These are phyloP conservation scores for Eristalis pertinax DNA, from an alignment of 2,888 invertebrate species.

Conservation along the genomic window DNA sequence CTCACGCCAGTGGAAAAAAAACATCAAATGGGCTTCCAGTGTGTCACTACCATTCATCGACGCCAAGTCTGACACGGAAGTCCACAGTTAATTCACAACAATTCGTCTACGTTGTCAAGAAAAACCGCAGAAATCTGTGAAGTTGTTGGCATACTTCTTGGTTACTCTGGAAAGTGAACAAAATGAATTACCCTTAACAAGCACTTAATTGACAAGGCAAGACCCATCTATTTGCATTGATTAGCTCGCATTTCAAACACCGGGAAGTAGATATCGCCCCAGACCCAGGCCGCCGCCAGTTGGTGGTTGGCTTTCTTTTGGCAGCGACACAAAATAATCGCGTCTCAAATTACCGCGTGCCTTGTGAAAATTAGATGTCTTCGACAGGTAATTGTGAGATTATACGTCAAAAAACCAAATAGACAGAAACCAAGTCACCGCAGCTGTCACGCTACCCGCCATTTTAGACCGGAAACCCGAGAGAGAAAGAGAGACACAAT, in stretches of 20 bases:
- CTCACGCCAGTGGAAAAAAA: background rate
- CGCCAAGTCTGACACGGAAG: slow-evolving; percentile 7
- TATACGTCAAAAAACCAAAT: slow-evolving; percentile 10
- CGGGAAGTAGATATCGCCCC: slow-evolving; percentile 4
- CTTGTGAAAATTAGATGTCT: slow-evolving; percentile 27
- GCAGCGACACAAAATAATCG: slow-evolving; percentile 35
- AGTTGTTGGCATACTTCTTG: slow-evolving; percentile 23
- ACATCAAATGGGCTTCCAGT: background rate
- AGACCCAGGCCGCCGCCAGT: background rate
- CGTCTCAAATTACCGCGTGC: slow-evolving; percentile 43
- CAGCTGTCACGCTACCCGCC: slow-evolving; percentile 47
- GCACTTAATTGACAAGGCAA: slow-evolving; percentile 33
- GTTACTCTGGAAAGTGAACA: background rate
- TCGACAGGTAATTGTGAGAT: slow-evolving; percentile 50
- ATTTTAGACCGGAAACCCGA: slow-evolving; percentile 47
- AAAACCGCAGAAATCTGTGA: background rate
- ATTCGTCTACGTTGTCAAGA: background rate
- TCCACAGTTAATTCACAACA: background rate
- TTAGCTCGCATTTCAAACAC: slow-evolving; percentile 24
- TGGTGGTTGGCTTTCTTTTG: slow-evolving; percentile 46
- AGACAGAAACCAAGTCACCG: slow-evolving; percentile 1
- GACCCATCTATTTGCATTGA: slow-evolving; percentile 21
- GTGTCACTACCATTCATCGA: background rate
- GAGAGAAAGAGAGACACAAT: slow-evolving; percentile 35
- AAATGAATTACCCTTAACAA: slow-evolving; percentile 26